Percentiles rank a stretch among this genome's conserved stretches.
phyloP scores from a whole-genome alignment of 2,888 invertebrate genomes.

The Protophormia terraenovae region DNA sequence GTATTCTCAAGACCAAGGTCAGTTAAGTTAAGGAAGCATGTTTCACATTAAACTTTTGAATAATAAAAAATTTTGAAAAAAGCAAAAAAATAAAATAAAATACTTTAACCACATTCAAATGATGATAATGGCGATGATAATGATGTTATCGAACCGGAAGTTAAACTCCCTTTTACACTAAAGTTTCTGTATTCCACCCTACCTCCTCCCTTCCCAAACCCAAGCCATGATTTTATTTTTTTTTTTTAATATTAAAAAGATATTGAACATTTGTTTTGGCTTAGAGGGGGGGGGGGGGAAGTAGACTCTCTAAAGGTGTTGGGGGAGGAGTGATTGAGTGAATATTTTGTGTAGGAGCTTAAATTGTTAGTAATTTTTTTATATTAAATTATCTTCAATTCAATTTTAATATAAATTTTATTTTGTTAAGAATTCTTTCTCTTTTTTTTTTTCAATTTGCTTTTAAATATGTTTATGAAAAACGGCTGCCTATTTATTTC shows the following conservation, averaged over 20 bases:
- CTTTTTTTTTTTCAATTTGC: not conserved
- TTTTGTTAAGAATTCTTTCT: not conserved
- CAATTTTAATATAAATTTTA: not conserved
- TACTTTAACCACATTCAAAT: not conserved
- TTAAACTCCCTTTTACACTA: not conserved
- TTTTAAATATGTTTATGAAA: not conserved
- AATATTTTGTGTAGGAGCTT: not conserved
- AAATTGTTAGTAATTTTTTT: not conserved
- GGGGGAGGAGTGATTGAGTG: not conserved
- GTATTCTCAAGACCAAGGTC: not conserved
- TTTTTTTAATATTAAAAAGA: too few species aligned
- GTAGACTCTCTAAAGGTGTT: not conserved
- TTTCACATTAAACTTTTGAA: not conserved
- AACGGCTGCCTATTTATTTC: not conserved
- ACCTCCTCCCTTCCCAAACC: too few species aligned
- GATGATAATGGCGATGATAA: not conserved
- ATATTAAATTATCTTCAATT: not conserved
- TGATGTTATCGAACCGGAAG: slow-evolving; percentile 3
- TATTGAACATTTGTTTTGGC: too few species aligned
- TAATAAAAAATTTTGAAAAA: not conserved
- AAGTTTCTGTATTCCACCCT: not conserved
- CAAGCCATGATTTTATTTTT: too few species aligned
- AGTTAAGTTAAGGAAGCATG: not conserved
- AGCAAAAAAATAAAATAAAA: not conserved
- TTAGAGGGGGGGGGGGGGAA: not conserved